Evolutionary conservation across 2,797 vertebrate species (phyloP).

Genomic region (Coregonus ussuriensis): DNA sequence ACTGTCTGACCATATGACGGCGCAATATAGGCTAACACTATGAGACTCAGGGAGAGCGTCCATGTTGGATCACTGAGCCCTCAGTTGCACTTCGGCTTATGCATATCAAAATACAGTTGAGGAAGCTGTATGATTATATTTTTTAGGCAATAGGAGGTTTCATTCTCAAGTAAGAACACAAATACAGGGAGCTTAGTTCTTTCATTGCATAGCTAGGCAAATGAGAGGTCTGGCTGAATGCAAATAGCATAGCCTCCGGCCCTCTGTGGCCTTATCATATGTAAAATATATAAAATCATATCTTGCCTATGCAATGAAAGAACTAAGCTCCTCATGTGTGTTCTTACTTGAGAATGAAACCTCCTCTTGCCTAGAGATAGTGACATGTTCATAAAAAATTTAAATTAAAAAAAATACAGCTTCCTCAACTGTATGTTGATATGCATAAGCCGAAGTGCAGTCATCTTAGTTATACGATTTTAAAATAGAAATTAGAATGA

Average conservation of each 20-base stretch:
- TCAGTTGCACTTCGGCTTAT: not conserved
- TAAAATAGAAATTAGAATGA: too few species aligned
- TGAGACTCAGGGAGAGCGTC: not conserved
- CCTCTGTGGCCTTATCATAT: too few species aligned
- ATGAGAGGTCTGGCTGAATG: too few species aligned
- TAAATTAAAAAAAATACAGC: not conserved
- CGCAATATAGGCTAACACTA: not conserved
- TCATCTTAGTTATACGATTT: too few species aligned
- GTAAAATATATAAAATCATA: too few species aligned
- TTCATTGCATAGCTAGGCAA: too few species aligned
- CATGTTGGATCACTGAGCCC: not conserved
- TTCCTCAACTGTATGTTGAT: not conserved
- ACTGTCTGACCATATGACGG: conserved; percentile 63
- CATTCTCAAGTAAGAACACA: too few species aligned
- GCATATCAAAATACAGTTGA: not conserved
- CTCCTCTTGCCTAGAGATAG: not conserved
- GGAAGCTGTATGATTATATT: not conserved
- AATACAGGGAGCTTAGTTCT: too few species aligned
- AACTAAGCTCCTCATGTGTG: too few species aligned
- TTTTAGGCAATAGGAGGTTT: not conserved
- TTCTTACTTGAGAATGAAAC: too few species aligned
- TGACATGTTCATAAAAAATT: not conserved
- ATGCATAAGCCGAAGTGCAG: not conserved
- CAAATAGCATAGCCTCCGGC: too few species aligned
- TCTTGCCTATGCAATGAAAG: too few species aligned